Evolutionary conservation across 2,113 vertebrate species (phyloP), one percentile per base, ranked within the genome.

Genomic region (Benitochromis conjunctus): DNA sequence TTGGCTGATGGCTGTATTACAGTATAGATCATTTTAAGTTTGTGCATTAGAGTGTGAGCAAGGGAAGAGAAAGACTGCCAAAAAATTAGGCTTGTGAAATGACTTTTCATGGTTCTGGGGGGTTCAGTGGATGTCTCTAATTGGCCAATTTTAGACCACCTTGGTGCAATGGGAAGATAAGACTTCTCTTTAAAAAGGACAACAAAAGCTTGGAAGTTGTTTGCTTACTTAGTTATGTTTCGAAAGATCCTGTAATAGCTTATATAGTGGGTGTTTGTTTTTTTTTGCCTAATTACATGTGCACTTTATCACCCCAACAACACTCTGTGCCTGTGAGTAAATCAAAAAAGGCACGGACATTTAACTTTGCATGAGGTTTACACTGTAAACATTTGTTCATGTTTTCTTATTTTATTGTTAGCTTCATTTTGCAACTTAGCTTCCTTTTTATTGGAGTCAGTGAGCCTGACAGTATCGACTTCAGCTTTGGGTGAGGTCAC

Each of bases 51-150:
- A 89, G 84, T 80, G 76, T 80, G 89, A 84, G 71, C 71, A 48
- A 54, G 69, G 36, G 38, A 64, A 83, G 82, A 84, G 56, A 43
- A 56, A 58, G 21, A 16, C 79, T 60, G 85, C 74, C 89, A 62
- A 66, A 74, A 66, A 88, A 81, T 12, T 56, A 26, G 51, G 55
- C 41, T 81, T 36, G 62, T 88, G 62, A 64, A 58, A 85, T 89
- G 79, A 57, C 60, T 90, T 90, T 90, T 90, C 46, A 46, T 80
- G 90, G 81, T 90, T 89, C 86, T 81, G 58, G 12, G 48, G 41
- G 85, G 64, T 84, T 87, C 86, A 88, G 71, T 80, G 87, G 57
- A 76, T 85, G 80, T 58, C 41, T 78, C 85, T 92, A 91, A 93
- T 91, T 90, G 88, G 91, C 51, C 53, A 88, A 90, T 86, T 88